Conservation (phyloP, 2,113 vertebrate genomes). For the Strix uralensis region DNA sequence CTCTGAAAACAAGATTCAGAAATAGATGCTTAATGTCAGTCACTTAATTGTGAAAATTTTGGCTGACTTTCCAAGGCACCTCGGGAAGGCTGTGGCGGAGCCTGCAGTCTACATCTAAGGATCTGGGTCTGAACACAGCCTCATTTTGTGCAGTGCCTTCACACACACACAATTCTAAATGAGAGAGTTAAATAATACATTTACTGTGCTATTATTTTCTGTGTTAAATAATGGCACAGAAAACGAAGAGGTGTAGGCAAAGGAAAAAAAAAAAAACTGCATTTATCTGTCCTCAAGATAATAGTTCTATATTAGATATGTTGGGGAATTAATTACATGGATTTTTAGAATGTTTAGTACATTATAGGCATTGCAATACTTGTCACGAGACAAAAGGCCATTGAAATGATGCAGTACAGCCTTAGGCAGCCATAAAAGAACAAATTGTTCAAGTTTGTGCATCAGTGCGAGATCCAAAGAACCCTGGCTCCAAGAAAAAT, state of each 20-base stretch:
- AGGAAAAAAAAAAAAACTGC: slow-evolving; percentile 22
- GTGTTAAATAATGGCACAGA: slow-evolving; percentile 47
- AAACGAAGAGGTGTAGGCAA: slow-evolving; percentile 52
- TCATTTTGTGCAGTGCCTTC: slow-evolving; percentile 8
- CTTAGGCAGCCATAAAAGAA: slow-evolving; percentile 57
- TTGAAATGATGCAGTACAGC: slow-evolving; percentile 62
- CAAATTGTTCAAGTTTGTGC: slow-evolving; percentile 58
- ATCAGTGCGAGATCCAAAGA: slow-evolving; percentile 24
- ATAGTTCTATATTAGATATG: slow-evolving; percentile 60
- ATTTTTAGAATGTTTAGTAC: slow-evolving; percentile 58
- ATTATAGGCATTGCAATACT: slow-evolving; percentile 54
- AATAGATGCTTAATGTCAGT: background rate
- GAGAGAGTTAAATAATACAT: slow-evolving; percentile 36
- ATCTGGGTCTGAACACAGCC: background rate
- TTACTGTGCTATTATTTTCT: slow-evolving; percentile 51
- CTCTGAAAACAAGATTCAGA: background rate
- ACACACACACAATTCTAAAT: background rate
- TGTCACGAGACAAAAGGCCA: slow-evolving; percentile 58
- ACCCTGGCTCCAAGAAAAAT: slow-evolving; percentile 15
- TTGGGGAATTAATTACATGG: slow-evolving; percentile 32
- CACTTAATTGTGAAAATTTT: background rate
- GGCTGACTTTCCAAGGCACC: background rate
- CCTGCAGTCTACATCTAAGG: background rate
- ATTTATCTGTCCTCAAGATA: slow-evolving; percentile 48
- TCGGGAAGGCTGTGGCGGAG: background rate